These are phyloP conservation scores for Halictus ligatus DNA, from an alignment of 2,888 invertebrate species.

Conservation along the genomic window DNA sequence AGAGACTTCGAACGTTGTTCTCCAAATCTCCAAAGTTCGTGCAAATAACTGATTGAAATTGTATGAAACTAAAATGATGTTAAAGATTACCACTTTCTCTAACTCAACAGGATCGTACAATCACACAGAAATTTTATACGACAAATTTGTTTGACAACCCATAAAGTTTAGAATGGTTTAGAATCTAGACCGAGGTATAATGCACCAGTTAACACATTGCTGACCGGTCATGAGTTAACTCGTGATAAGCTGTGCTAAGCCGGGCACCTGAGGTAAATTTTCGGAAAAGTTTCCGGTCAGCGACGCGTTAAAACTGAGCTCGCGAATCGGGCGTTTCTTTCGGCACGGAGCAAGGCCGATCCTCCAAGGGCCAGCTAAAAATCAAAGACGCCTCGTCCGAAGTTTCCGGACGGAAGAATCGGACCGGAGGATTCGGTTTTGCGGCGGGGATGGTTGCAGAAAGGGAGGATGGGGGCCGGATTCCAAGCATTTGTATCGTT, in stretches of 20 bases:
- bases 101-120: not conserved
- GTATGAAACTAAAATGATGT: not conserved
- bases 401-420: conserved; percentile 34
- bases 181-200: not conserved
- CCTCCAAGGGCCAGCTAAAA: conserved; percentile 9
- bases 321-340: not conserved
- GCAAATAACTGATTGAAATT: not conserved
- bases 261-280: too few species aligned
- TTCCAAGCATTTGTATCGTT: conserved; percentile 79
- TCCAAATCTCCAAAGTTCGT: too few species aligned
- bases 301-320: not conserved
- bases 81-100: not conserved
- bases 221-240: too few species aligned
- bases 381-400: conserved; percentile 36
- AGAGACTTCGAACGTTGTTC: too few species aligned
- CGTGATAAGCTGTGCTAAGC: too few species aligned
- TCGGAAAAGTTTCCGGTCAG: too few species aligned
- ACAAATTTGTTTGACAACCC: not conserved
- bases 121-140: not conserved
- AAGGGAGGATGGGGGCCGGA: conserved; percentile 56
- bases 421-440: conserved; percentile 15
- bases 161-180: not conserved
- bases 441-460: conserved; percentile 25
- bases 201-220: not conserved
- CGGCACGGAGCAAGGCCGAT: not conserved